Evolutionary conservation across 2,888 invertebrate genomes (phyloP), one percentile per base, ranked within the genome.

Genomic region (Monochamus alternatus): DNA sequence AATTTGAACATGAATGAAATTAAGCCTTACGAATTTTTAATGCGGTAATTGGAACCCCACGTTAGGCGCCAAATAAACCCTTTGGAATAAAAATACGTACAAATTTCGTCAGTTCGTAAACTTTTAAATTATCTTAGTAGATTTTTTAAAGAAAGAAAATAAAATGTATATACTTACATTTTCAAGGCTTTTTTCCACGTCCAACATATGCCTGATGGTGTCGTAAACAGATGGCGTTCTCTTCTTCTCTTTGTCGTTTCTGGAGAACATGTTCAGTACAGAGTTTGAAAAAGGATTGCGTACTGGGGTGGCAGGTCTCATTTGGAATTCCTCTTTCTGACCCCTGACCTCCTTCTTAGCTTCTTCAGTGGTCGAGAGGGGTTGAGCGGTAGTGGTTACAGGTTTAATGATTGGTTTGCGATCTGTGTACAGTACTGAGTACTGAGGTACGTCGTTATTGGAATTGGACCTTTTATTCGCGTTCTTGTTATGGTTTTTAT

Each of bases 291-390:
- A 92, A 52, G 91, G 89, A 81, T 89, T 89, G 74, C 90, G 87
- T 1, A 89, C 89, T 59, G 91, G 91, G 38, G 91, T 90, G 3
- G 91, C 90, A 5, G 93, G 93, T 78, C 93, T 89, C 74, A 92
- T 91, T 83, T 93, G 87, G 10, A 92, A 92, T 65, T 92, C 90
- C 87, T 94, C 94, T 81, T 93, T 93, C 83, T 94, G 92, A 0
- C 93, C 93, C 47, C 84, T 83, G 31, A 78, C 75, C 32, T 86
- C 84, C 44, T 81, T 81, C 67, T 83, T 84, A 8, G 83, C 74
- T 59, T 78, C 75, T 52, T 83, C 78, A 5, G 83, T 76, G 9
- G 59, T 72, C 14, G 60, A 51, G 3, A 77, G 71, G 22, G 78
- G 72, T 31, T 79, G 60, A 10, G 84, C 69, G 32, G 81, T 79